phyloP scores from a whole-genome alignment of 2,888 invertebrate genomes.

The Portevinia maculata region DNA sequence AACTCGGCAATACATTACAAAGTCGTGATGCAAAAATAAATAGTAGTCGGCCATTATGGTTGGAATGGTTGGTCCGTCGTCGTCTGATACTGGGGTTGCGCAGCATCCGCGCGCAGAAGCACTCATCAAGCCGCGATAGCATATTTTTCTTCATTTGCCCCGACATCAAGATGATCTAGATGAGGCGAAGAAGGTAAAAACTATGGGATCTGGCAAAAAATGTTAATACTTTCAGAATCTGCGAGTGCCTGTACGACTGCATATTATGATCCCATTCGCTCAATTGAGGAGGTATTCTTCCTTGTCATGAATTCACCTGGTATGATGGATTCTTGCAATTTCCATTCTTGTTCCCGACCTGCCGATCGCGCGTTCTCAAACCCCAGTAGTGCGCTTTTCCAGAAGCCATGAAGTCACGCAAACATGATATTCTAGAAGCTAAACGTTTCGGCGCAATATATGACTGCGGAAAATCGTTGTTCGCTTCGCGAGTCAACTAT shows the following conservation, averaged over 20 bases:
- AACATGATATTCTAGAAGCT: slow-evolving; percentile 72
- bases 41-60: slow-evolving; percentile 57
- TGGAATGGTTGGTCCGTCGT: slow-evolving; percentile 6
- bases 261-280: slow-evolving; percentile 44
- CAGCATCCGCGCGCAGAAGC: slow-evolving; percentile 59
- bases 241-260: slow-evolving; percentile 2
- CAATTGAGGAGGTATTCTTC: slow-evolving; percentile 47
- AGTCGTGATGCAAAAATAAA: slow-evolving; percentile 73
- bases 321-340: slow-evolving; percentile 70
- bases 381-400: slow-evolving; percentile 53
- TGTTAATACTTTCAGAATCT: slow-evolving; percentile 1
- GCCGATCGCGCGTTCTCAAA: slow-evolving; percentile 60
- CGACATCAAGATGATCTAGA: slow-evolving; percentile 66
- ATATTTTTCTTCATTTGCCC: slow-evolving; percentile 64
- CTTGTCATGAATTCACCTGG: slow-evolving; percentile 69
- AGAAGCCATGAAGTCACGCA: slow-evolving; percentile 74
- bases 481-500: slow-evolving; percentile 22
- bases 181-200: slow-evolving; percentile 36
- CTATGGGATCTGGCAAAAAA: slow-evolving; percentile 28
- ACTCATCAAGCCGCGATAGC: slow-evolving; percentile 52
- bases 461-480: slow-evolving; percentile 45
- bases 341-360: slow-evolving; percentile 63
- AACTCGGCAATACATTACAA: slow-evolving; percentile 71
- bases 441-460: slow-evolving; percentile 64
- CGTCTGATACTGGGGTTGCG: not conserved